Conservation (phyloP, 2,888 invertebrate genomes). For the Pristionchus fissidentatus region DNA sequence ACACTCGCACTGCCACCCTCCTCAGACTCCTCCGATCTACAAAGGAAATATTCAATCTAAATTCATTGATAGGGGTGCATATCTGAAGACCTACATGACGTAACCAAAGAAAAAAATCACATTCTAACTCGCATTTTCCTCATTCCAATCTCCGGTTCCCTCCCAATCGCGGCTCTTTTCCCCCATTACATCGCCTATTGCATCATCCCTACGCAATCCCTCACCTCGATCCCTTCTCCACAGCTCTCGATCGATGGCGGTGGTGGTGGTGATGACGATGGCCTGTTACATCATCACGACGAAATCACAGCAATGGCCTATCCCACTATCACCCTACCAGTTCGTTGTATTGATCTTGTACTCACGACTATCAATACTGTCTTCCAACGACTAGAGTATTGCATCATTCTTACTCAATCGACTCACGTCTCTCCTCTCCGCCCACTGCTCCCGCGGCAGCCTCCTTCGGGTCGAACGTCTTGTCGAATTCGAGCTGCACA, state of each 20-base stretch:
- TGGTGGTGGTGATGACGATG: slow-evolving; percentile 36
- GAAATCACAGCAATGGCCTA: no score
- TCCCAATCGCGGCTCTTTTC: not conserved
- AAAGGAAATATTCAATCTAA: no score
- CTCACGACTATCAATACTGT: no score
- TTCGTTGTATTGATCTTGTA: no score
- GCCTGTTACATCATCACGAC: not conserved
- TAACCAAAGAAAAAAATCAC: no score
- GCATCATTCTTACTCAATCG: not conserved
- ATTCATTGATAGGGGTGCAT: no score
- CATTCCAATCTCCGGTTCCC: not conserved
- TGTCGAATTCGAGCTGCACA: slow-evolving; percentile 43
- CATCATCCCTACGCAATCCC: not conserved
- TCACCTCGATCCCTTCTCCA: not conserved
- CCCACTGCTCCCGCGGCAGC: not conserved
- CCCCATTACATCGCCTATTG: not conserved
- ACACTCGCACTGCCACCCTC: no score
- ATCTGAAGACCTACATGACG: no score
- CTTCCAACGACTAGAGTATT: not conserved
- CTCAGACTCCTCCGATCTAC: no score
- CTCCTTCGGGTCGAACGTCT: slow-evolving; percentile 44
- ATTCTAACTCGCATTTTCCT: not conserved
- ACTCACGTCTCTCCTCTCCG: slow-evolving; percentile 19
- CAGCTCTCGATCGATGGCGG: slow-evolving; percentile 12
- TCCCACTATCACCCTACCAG: no score